Evolutionary conservation across 2,888 invertebrate species (phyloP).

Genomic region (Cephus pulcher): DNA sequence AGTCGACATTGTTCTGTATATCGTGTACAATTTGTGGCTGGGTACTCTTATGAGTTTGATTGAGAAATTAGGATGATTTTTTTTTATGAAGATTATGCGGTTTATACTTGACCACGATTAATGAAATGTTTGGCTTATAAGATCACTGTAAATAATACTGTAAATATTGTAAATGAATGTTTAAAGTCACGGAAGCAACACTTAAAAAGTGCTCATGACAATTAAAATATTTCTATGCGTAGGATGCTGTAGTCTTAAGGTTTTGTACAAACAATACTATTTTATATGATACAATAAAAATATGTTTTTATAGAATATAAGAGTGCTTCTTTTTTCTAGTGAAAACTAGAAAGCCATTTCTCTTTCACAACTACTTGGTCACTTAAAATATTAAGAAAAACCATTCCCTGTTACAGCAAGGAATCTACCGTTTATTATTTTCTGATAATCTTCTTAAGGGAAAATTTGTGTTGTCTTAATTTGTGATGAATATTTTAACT

Average conservation of each 20-base stretch:
- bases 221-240: constrained; percentile 4
- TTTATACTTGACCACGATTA: not conserved
- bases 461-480: not conserved
- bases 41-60: not conserved
- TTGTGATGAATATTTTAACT: not conserved
- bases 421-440: not conserved
- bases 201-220: constrained; percentile 16
- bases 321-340: not conserved
- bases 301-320: not conserved
- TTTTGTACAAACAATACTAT: constrained; percentile 7
- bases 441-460: not conserved
- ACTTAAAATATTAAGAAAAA: not conserved
- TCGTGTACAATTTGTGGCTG: not conserved
- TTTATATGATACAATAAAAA: not conserved
- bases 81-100: not conserved
- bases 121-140: not conserved
- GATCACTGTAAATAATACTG: constrained; percentile 12
- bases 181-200: constrained; percentile 8
- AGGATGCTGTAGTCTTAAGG: not conserved
- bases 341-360: not conserved
- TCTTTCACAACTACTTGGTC: not conserved
- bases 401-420: not conserved
- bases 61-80: not conserved
- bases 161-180: constrained; percentile 17
- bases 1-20: not conserved